phyloP scores from a whole-genome alignment of 2,113 vertebrate genomes.

The Psilopogon haemacephalus region DNA sequence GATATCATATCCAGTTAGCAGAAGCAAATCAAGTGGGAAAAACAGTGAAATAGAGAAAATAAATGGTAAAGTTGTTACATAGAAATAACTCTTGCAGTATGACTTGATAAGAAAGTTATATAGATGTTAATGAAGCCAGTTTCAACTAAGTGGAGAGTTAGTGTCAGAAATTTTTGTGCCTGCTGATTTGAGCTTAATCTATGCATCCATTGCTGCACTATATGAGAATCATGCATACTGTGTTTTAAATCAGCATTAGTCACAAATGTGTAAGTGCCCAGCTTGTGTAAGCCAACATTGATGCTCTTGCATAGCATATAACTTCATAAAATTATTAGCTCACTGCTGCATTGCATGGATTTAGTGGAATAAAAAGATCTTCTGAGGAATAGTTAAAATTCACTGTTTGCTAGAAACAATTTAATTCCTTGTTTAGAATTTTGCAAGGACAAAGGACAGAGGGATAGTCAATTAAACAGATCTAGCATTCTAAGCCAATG shows the following conservation, averaged over 20 bases:
- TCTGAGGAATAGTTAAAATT: not conserved
- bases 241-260: not conserved
- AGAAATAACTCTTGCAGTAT: not conserved
- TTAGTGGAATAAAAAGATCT: not conserved
- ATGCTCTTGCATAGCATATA: not conserved
- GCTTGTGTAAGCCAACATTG: not conserved
- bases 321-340: not conserved
- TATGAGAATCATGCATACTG: not conserved
- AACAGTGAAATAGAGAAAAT: not conserved
- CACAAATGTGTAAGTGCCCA: not conserved
- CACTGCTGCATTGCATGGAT: not conserved
- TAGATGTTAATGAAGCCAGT: not conserved
- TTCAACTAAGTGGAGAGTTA: not conserved
- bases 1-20: not conserved
- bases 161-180: not conserved
- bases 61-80: not conserved
- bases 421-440: constrained; percentile 10
- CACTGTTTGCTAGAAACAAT: not conserved
- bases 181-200: not conserved
- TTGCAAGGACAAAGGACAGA: not conserved
- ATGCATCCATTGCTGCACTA: not conserved
- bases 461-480: not conserved
- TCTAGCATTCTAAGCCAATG: not conserved
- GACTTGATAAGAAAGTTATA: not conserved
- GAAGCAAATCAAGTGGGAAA: not conserved